Evolutionary conservation across 2,888 invertebrate species (phyloP), one percentile per base, ranked within the genome.

Genomic region (Parochlus steinenii): DNA sequence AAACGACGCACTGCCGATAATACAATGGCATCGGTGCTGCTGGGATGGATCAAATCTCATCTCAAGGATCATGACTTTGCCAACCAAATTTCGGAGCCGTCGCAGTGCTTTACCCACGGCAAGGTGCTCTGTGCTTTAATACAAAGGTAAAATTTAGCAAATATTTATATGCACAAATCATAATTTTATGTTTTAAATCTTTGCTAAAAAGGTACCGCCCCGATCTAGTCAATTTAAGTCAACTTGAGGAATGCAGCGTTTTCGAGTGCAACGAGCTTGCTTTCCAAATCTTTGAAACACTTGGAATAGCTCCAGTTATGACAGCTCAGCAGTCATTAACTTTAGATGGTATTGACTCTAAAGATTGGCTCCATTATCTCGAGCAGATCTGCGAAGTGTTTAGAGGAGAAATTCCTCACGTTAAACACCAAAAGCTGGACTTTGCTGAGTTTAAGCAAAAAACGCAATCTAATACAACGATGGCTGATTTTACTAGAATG

Each of bases 321-420:
- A 75, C 76, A 5, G 74, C 81, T 1, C 69, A 71, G 46, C 87
- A 89, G 48, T 77, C 58, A 1, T 26, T 56, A 19, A 52, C 52
- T 19, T 39, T 59, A 6, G 51, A 46, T 10, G 49, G 48, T 22
- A 41, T 56, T 5, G 59, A 59, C 38, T 51, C 56, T 4, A 56
- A 56, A 39, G 41, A 50, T n/a, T 59, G 58, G 58, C 71, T 87
- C 12, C 74, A 80, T 34, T 93, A 92, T 54, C 63, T 93, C 41
- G 74, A 81, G 31, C 81, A 87, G 55, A 76, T 93, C 42, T 90
- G 90, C 59, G 77, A 82, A 54, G 74, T 76, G 36, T 92, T 93
- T 64, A 76, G 86, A 47, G 85, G 89, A 29, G 89, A 92, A 59
- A 83, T 89, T 47, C 89, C 90, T 5, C 74, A 78, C 48, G 68